Evolutionary conservation across 92 coral and sea anemone genomes (phyloP).

Genomic region (Umimayanthus kanabou): DNA sequence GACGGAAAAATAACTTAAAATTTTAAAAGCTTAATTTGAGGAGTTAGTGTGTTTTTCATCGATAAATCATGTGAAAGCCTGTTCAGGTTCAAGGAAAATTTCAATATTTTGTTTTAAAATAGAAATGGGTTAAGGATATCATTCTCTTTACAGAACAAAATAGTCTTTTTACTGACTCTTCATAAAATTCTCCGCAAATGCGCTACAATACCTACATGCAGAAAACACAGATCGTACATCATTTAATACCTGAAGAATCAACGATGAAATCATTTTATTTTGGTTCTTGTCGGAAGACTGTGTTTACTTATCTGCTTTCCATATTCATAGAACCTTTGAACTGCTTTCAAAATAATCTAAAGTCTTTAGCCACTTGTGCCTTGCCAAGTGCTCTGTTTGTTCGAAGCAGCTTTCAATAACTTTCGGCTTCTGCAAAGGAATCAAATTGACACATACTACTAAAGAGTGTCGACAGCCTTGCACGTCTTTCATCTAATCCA

Average conservation of each 20-base stretch:
- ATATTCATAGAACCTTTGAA: conserved; percentile 18
- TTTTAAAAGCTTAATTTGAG: conserved; percentile 8
- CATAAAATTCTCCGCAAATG: background rate
- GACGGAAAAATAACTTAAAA: background rate
- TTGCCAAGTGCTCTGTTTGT: conserved; percentile 34
- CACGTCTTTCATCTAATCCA: conserved; percentile 23
- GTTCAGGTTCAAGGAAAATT: conserved; percentile 6
- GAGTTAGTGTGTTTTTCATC: background rate
- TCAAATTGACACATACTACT: conserved; percentile 19
- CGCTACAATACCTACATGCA: background rate
- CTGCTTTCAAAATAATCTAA: conserved; percentile 31
- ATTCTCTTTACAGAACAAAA: background rate
- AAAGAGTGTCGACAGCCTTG: conserved; percentile 18
- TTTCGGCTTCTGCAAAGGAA: conserved; percentile 39
- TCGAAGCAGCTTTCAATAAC: conserved; percentile 20
- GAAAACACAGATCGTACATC: no score
- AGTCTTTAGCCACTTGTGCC: conserved; percentile 22
- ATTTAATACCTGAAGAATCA: background rate
- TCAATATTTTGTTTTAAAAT: conserved; percentile 11
- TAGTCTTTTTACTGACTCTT: background rate
- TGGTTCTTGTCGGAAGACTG: conserved; percentile 2
- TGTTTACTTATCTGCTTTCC: conserved; percentile 23
- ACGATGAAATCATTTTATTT: background rate
- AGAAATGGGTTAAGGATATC: background rate
- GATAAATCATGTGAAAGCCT: background rate